A percentile compares a stretch with the other conserved stretches of the same genome.
Conservation (phyloP, 2,797 vertebrate species). For the Enteromius afrohamiltoni region DNA sequence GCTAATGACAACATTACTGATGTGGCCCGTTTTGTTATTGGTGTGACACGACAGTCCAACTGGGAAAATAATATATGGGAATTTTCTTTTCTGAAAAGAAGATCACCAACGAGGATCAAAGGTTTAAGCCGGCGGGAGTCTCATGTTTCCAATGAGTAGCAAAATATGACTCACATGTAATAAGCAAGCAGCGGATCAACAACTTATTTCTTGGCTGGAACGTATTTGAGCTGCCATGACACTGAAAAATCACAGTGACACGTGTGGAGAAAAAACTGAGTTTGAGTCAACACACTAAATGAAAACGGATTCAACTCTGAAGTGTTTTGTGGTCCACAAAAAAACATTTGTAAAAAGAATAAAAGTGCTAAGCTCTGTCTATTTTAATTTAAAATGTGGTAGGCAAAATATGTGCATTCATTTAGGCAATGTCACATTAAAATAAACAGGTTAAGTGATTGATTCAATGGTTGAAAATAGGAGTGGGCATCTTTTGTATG, state of each 20-base stretch:
- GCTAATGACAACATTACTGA: constrained; percentile 65
- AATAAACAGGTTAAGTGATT: constrained; percentile 13
- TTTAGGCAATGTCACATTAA: neutral
- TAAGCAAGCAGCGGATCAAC: constrained; percentile 67
- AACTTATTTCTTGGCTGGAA: constrained; percentile 67
- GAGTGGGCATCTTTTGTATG: neutral
- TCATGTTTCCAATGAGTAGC: constrained; percentile 68
- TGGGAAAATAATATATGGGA: constrained; percentile 49
- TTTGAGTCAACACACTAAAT: constrained; percentile 4
- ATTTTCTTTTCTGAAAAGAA: constrained; percentile 48
- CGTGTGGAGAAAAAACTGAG: constrained; percentile 4
- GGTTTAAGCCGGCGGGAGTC: constrained; percentile 59
- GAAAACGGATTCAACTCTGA: constrained; percentile 7
- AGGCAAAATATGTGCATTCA: neutral
- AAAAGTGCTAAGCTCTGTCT: neutral
- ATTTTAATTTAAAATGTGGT: neutral
- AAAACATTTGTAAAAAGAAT: neutral
- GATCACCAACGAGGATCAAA: constrained; percentile 76
- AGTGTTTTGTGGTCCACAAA: neutral
- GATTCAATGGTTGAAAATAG: neutral
- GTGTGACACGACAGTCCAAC: constrained; percentile 46
- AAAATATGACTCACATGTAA: constrained; percentile 73
- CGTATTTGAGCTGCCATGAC: constrained; percentile 52
- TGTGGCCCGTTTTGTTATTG: constrained; percentile 63
- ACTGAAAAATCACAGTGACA: constrained; percentile 24